Base-by-base conservation (phyloP, 2,888 invertebrate genomes). In the Cephalotes varians region DNA sequence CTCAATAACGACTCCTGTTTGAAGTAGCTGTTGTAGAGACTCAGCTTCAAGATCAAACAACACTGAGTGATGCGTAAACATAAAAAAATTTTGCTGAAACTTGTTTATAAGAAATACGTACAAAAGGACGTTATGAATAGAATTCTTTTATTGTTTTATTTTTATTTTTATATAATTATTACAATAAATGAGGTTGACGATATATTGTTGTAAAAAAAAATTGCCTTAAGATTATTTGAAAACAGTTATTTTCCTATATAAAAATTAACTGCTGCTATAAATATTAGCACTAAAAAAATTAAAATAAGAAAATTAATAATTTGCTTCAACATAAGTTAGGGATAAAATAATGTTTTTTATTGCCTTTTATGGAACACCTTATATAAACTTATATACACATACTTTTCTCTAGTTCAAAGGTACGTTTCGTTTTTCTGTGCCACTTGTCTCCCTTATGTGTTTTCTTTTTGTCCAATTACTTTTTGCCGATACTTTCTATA, bases 401-500 rank as follows among this genome's bases (percentile, higher is more conserved):
- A 54, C 28, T 31, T 6, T 34, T 47, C 31, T 28, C 67, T 40
- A 54, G 40, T 51, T 54, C 18, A 60, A 81, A 62, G 31, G 60
- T 40, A 60, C 62, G 60, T 81, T 74, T 81, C 83, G 62, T 44
- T 74, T 67, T 65, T 65, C 80, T 62, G 72, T 56, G 74, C 44
- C 73, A 60, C 69, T 67, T 80, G 49, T 81, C 67, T 67, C 67
- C 21, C 12, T 49, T 58, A 21, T 49, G 31, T 65, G 21, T 65
- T 21, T 73, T 74, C 73, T 82, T 73, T 83, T 83, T 72, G 71
- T 47, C 72, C 83, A 83, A 83, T 83, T 83, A 83, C 28, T 73
- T 83, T 81, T 80, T 64, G 64, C 72, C 77, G 60, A 69, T 82
- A 67, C 81, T 65, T 82, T 7, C 7, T 72, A 71, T 34, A 54